These are phyloP conservation scores for Macrostomum lignano DNA, from an alignment of 1,140 invertebrate genomes.

Conservation along the genomic window DNA sequence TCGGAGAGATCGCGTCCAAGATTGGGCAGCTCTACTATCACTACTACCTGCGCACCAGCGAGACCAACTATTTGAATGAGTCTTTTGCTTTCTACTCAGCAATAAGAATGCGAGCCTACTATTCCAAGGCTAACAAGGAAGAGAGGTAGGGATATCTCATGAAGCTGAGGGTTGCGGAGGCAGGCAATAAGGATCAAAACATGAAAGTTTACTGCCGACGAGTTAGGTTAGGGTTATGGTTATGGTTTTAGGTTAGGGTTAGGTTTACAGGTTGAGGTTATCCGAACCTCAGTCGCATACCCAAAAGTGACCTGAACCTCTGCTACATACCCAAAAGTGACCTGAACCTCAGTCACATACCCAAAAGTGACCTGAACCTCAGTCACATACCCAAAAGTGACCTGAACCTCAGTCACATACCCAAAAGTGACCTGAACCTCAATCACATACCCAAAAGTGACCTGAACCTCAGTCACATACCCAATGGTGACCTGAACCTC, in stretches of 20 bases:
- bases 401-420: too few species aligned
- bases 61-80: conserved; percentile 78
- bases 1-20: conserved; percentile 89
- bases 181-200: not conserved
- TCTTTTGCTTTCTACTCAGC: conserved; percentile 82
- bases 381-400: too few species aligned
- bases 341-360: too few species aligned
- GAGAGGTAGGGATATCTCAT: conserved; percentile 37
- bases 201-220: not conserved
- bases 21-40: conserved; percentile 95
- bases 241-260: not conserved
- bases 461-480: too few species aligned
- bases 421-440: too few species aligned
- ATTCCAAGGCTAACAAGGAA: conserved; percentile 66
- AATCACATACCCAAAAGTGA: too few species aligned
- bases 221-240: not conserved
- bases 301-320: too few species aligned
- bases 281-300: too few species aligned
- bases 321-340: too few species aligned
- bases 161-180: not conserved
- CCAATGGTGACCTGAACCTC: too few species aligned
- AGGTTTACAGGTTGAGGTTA: too few species aligned
- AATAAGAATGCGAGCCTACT: conserved; percentile 67
- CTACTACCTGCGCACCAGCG: conserved; percentile 77
- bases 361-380: too few species aligned